Evolutionary conservation across 1,140 invertebrate species (phyloP), one percentile per base, ranked within the genome.

Genomic region (Hypsibius dujardini): DNA sequence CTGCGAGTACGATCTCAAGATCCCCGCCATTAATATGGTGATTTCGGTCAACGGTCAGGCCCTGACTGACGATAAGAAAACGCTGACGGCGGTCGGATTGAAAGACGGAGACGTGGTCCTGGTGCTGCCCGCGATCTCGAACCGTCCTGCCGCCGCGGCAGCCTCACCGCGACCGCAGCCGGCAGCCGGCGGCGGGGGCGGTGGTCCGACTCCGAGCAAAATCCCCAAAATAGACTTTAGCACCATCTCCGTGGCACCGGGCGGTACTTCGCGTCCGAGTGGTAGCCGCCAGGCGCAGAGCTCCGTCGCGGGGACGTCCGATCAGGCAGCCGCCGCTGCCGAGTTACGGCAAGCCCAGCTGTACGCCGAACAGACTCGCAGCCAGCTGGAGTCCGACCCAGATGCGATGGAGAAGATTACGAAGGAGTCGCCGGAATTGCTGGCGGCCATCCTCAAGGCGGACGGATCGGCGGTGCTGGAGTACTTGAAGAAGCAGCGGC

Each of bases 21-120:
- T 92, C 75, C 86, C 90, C 2, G 85, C 87, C 1, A 81, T 82
- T 47, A 87, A 94, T 79, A 90, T 94, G 69, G 83, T 87, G 1
- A 84, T 96, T 72, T 84, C 89, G 46, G 90, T 88, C 78, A 90
- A 95, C 79, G 92, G 92, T 1, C 83, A 84, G 73, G 89, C 88
- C 3, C 80, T 97, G 59, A 81, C 86, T 73, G 90, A 93, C 74
- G 86, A 90, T 75, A 90, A 88, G 78, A 88, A 87, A 76, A 86
- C 89, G 1, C 77, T 97, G 59, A 87, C 87, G 75, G 75, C 78
- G 71, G 82, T 80, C 76, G 91, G 91, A 1, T 86, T 96, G 47
- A 82, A 82, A 69, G 89, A 95, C 80, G 90, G 90, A 46, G 92
- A 95, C 79, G 86, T 89, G 59, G 83, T 96, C 7, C 85, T 93